Base-by-base conservation (phyloP, 2,888 invertebrate species). In the Hydroisotoma schaefferi region DNA sequence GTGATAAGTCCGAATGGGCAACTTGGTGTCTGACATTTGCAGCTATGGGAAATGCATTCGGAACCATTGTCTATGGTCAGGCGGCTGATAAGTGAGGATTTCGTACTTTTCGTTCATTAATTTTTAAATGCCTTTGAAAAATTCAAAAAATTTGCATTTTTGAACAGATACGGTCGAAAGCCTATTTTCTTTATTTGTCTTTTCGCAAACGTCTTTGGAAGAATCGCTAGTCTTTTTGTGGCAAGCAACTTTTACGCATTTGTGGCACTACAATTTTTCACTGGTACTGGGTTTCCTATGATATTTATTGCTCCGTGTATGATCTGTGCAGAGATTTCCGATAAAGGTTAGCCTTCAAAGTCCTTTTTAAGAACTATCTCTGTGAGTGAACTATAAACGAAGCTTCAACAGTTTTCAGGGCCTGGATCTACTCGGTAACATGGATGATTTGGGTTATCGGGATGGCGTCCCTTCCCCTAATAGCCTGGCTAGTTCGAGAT, bases 41-140 rank as follows among this genome's bases (percentile, higher is more conserved):
- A 61, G 79, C 80, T 10, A 75, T 81, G 55, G 80, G 81, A 33
- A 82, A 82, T 74, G 79, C 82, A 59, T 69, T 81, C 55, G 83
- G 83, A 53, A 80, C 81, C 33, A 78, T 82, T 71, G 73, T 81
- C 61, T 80, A 82, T 72, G 82, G 82, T 62, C 80, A 81, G 75
- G 75, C 82, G 68, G 82, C 82, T 56, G 83, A 83, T 74, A 78
- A 76, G 82, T 83, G 77, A 78, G 79, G 38, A 28, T n/a, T 15
- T n/a, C 15, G 26, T 55, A 12, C n/a, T n/a, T 33, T 8, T 10
- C 12, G 46, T 52, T 6, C 6, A 26, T 8, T 49, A 25, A 26
- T 33, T 49, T 25, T 12, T 22, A 33, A 49, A 5, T 22, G 37
- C 12, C n/a, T n/a, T n/a, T n/a, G n/a, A n/a, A n/a, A n/a, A n/a